Percentiles rank a stretch among this genome's conserved stretches.
These are phyloP conservation scores for Pristionchus entomophagus DNA, from an alignment of 2,888 invertebrate species.

Conservation along the genomic window DNA sequence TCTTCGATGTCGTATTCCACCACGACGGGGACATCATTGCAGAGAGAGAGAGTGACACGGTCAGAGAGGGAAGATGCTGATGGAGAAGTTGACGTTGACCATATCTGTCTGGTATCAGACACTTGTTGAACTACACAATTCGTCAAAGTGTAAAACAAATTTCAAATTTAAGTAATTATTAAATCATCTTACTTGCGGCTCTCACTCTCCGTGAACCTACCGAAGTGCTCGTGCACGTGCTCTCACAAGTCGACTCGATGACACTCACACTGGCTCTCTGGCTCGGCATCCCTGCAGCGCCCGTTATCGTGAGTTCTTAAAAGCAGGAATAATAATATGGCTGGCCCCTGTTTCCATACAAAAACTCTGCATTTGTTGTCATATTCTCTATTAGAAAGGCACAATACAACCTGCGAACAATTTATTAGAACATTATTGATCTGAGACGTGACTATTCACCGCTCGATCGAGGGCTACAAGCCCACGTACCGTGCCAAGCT, in stretches of 20 bases:
- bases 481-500: slow-evolving; percentile 67
- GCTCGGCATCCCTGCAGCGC: slow-evolving; percentile 87
- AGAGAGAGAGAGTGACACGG: slow-evolving; percentile 70
- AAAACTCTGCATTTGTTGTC: too few relatives aligned
- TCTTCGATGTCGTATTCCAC: slow-evolving; percentile 81
- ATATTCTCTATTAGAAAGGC: too few relatives aligned
- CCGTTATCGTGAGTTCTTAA: slow-evolving; percentile 58
- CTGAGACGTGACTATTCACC: slow-evolving; percentile 63
- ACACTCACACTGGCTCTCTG: slow-evolving; percentile 91
- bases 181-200: too few relatives aligned
- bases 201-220: slow-evolving; percentile 75
- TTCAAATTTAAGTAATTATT: too few relatives aligned
- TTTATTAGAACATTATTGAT: background rate
- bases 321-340: too few relatives aligned
- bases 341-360: too few relatives aligned
- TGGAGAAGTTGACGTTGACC: too few relatives aligned
- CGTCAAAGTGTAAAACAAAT: too few relatives aligned
- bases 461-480: slow-evolving; percentile 62
- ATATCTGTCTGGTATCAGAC: too few relatives aligned
- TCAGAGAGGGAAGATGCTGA: slow-evolving; percentile 77
- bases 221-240: slow-evolving; percentile 65
- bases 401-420: too few relatives aligned
- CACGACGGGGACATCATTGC: slow-evolving; percentile 71
- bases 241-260: slow-evolving; percentile 87
- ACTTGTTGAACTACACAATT: too few relatives aligned